Evolutionary conservation across 2,888 invertebrate genomes (phyloP), one percentile per base, ranked within the genome.

Genomic region (Macaria notata): DNA sequence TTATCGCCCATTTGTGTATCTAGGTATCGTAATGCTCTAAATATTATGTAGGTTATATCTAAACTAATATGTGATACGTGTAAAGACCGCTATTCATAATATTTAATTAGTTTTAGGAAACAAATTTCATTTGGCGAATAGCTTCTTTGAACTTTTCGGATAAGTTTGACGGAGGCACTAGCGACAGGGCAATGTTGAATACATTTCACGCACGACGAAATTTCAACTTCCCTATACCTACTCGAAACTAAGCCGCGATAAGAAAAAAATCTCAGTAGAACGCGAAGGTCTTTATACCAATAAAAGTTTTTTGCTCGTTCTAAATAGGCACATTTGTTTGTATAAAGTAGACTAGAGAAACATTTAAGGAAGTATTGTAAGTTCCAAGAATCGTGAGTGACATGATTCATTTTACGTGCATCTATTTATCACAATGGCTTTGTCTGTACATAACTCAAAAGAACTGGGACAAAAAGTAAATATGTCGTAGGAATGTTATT

Each of bases 231-330:
- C 58, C 36, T 53, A 29, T 58, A 46, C 39, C 38, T 54, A 30
- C 19, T 19, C 19, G 19, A 19, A 19, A 19, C 19, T 19, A 19
- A 19, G 31, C 3, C 41, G 46, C 46, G 31, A 42, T 33, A 45
- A 31, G 36, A 57, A 57, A 57, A 56, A 57, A 41, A 48, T 46
- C 49, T 46, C 43, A 50, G 9, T 50, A 58, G 36, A 43, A 30
- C 46, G 43, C 31, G 61, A 58, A 61, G 61, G 61, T 36, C 61
- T 58, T 54, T 52, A 41, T 51, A 56, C 33, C 56, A 56, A 57
- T 57, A 52, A 46, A 49, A 8, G 43, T 53, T 60, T 59, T 50
- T 56, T 57, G 38, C 49, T 44, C 9, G 1, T 41, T 19, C 4
- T 2, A 36, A 36, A 36, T 4, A 7, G 33, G 33, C 33, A 36